These are phyloP conservation scores for Coranthus polyacanthus DNA, from an alignment of 2,797 vertebrate genomes.

Conservation along the genomic window DNA sequence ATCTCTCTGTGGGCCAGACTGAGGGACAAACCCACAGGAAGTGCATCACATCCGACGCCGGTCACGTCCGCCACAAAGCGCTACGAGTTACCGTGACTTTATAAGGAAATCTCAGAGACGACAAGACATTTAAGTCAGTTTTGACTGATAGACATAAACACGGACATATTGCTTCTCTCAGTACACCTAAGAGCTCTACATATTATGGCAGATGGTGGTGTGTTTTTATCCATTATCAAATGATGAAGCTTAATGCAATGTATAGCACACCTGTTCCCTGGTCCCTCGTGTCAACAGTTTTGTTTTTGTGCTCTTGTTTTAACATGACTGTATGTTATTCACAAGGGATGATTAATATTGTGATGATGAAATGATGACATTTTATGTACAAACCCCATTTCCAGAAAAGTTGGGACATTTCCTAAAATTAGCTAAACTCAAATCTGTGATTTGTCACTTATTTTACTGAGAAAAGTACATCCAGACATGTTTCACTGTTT, in stretches of 20 bases:
- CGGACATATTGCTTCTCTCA: not conserved
- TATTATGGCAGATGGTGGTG: slow-evolving; percentile 58
- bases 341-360: slow-evolving; percentile 11
- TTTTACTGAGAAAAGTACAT: too few species aligned
- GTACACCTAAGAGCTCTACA: slow-evolving; percentile 1
- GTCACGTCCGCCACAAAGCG: slow-evolving; percentile 67
- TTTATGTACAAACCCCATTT: not conserved
- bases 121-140: not conserved
- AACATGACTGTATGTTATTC: slow-evolving; percentile 28
- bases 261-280: slow-evolving; percentile 71
- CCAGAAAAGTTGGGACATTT: too few species aligned
- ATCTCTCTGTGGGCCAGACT: slow-evolving; percentile 73
- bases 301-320: slow-evolving; percentile 52
- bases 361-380: not conserved
- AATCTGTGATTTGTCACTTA: too few species aligned
- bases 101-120: slow-evolving; percentile 66
- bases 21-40: slow-evolving; percentile 82
- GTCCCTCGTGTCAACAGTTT: slow-evolving; percentile 42
- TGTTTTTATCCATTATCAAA: slow-evolving; percentile 55
- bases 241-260: slow-evolving; percentile 43
- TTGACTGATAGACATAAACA: too few species aligned
- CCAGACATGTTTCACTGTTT: too few species aligned
- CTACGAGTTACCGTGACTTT: slow-evolving; percentile 63
- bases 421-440: too few species aligned
- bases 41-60: slow-evolving; percentile 62